phyloP scores from a whole-genome alignment of 2,797 vertebrate genomes.

The Pempheris klunzingeri region DNA sequence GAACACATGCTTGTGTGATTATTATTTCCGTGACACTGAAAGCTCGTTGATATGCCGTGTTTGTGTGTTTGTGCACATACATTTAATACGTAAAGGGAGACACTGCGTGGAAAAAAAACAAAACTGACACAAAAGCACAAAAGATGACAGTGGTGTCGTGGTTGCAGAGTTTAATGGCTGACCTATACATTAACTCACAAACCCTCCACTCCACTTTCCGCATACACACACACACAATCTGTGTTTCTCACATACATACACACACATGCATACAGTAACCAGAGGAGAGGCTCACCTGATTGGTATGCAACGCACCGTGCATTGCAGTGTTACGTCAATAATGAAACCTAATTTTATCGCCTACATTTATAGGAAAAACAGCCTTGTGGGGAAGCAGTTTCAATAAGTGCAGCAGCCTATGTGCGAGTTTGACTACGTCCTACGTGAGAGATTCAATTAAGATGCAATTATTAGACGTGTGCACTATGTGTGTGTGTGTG shows the following conservation, averaged over 20 bases:
- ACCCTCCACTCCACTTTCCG: not conserved
- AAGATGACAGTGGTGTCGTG: not conserved
- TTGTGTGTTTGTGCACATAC: no score
- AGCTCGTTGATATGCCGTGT: not conserved
- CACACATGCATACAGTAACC: conserved; percentile 15
- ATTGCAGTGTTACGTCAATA: conserved; percentile 66
- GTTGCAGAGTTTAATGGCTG: conserved; percentile 6
- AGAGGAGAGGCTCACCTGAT: conserved; percentile 54
- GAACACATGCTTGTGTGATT: not conserved
- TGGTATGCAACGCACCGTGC: conserved; percentile 72
- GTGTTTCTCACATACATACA: conserved; percentile 22
- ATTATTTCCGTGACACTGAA: conserved; percentile 9
- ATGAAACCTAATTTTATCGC: conserved; percentile 53
- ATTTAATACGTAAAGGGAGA: no score
- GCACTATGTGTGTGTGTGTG: not conserved
- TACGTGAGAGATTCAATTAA: conserved; percentile 38
- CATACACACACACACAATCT: not conserved
- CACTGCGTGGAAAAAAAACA: not conserved
- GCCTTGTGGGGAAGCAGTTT: not conserved
- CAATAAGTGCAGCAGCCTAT: not conserved
- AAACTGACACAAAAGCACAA: not conserved
- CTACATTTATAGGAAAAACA: conserved; percentile 5
- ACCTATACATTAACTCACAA: conserved; percentile 31
- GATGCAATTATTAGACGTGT: conserved; percentile 19
- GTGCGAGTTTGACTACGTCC: not conserved